Evolutionary conservation across 2,113 vertebrate species (phyloP).

Genomic region (Myrmophylax atrothorax): DNA sequence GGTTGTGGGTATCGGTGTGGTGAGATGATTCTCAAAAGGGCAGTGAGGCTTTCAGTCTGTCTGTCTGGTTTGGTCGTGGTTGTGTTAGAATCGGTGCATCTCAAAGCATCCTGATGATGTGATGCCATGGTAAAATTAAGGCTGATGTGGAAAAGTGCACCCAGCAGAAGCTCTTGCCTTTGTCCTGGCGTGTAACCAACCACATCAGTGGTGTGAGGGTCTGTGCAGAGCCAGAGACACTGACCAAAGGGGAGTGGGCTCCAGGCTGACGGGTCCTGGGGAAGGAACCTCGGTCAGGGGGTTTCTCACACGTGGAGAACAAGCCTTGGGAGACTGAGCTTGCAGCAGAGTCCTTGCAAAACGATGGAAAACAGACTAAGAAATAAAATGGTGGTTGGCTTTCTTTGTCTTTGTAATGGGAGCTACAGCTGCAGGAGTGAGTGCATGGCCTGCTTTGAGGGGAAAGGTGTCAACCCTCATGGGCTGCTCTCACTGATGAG

Average conservation of each 20-base stretch:
- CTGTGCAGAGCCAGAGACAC: neutral
- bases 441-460: neutral
- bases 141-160: neutral
- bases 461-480: neutral
- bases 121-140: neutral
- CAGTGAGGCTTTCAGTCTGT: neutral
- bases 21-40: neutral
- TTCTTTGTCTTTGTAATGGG: neutral
- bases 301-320: fast-evolving
- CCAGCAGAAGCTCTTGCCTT: neutral
- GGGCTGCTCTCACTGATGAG: neutral
- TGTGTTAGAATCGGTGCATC: neutral
- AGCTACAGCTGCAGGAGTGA: neutral
- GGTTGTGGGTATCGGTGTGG: neutral
- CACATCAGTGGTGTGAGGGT: neutral
- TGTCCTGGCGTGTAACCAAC: neutral
- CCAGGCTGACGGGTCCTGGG: neutral
- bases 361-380: neutral
- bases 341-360: neutral
- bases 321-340: neutral
- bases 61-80: neutral
- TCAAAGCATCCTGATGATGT: neutral
- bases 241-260: fast-evolving
- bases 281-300: neutral
- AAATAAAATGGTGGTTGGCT: neutral